Evolutionary conservation across 2,888 invertebrate genomes (phyloP).

Genomic region (Podabrus alpinus): DNA sequence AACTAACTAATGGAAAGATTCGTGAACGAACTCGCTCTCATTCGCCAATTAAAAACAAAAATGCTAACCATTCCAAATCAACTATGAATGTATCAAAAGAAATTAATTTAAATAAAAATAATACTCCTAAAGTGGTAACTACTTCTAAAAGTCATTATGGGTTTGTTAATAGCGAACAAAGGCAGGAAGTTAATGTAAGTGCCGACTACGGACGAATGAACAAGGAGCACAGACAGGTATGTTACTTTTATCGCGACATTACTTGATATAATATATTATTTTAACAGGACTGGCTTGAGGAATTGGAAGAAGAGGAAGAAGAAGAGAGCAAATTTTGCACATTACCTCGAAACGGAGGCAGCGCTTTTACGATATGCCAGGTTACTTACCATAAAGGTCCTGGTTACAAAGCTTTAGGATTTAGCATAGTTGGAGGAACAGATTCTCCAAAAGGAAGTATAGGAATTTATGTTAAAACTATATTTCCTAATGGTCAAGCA

Average conservation of each 20-base stretch:
- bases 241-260: constrained; percentile 21
- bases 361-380: constrained; percentile 59
- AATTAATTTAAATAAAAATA: constrained; percentile 36
- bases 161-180: constrained; percentile 48
- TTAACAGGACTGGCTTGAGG: constrained; percentile 45
- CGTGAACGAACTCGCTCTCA: constrained; percentile 52
- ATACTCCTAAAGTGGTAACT: constrained; percentile 44
- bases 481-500: constrained; percentile 84
- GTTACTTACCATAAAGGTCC: constrained; percentile 78
- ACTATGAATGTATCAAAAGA: constrained; percentile 39
- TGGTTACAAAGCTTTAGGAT: constrained; percentile 83
- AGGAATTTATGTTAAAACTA: constrained; percentile 87
- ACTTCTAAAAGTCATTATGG: constrained; percentile 50
- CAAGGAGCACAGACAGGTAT: constrained; percentile 47
- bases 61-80: constrained; percentile 38
- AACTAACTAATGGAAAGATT: constrained; percentile 41
- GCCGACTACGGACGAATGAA: constrained; percentile 44
- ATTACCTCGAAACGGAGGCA: constrained; percentile 60
- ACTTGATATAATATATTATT: constrained; percentile 11
- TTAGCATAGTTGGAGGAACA: constrained; percentile 86
- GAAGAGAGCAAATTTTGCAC: constrained; percentile 65
- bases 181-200: constrained; percentile 47
- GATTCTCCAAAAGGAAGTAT: constrained; percentile 85
- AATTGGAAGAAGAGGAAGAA: constrained; percentile 57
- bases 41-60: constrained; percentile 51